Base-by-base conservation (phyloP, 35 echinoderm and acorn worm species). In the Chiridota heheva region DNA sequence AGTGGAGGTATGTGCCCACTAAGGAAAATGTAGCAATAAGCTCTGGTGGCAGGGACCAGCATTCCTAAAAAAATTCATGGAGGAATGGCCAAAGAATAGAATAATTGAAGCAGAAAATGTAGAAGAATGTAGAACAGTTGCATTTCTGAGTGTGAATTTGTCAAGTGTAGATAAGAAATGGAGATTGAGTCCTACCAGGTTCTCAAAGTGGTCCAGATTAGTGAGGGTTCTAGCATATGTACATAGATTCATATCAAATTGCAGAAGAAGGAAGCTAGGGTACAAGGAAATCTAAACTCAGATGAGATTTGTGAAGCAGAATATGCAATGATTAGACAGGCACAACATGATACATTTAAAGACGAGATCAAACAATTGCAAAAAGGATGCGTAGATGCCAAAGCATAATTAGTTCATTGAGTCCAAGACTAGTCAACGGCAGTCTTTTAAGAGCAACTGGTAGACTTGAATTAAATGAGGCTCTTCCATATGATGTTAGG, bases 1-100 rank as follows among this genome's bases (percentile, higher is more conserved):
- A 84, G 67, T 84, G 67, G 81, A 84, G 34, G 39, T 40, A 84
- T 62, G 67, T 84, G 7, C 67, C 47, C 18, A 69, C 40, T 1
- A 67, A 82, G 32, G 26, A 47, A 4, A 82, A 82, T 53, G 39
- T 44, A 47, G 34, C 25, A 81, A 65, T 27, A 65, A 45, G 1
- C 12, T 66, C 42, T 81, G 78, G 78, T 70, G 63, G 65, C 7
- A 83, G 30, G 80, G 80, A 18, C 80, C 80, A 35, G 65, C 15
- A 24, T 83, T 83, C 24, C 12, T 83, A 28, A 37, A 83, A 37
- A 37, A 16, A 70, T 6, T 47, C 2, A 4, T 15, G 46, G 25
- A 63, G 5, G 44, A 55, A 40, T 83, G 80, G 65, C 47, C 80
- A 70, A 1, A 57, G 0, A 69, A 53, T 24, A 69, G 39, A 58